These are phyloP conservation scores for Apeira syringaria DNA, from an alignment of 2,888 invertebrate genomes.

Conservation along the genomic window DNA sequence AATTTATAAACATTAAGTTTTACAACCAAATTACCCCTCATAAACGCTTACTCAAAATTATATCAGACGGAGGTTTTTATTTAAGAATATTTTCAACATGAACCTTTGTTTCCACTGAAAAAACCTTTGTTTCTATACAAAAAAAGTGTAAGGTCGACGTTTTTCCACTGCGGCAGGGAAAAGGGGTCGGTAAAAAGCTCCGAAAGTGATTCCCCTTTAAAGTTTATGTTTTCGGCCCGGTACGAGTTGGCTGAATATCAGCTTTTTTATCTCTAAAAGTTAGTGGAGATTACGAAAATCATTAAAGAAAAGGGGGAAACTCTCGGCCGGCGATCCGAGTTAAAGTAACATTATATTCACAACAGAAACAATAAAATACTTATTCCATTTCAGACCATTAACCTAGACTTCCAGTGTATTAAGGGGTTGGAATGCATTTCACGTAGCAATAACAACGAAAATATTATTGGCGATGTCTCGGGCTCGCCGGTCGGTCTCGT, in stretches of 20 bases:
- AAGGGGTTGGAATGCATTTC: slow-evolving; percentile 46
- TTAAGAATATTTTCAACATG: slow-evolving; percentile 25
- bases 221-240: slow-evolving; percentile 36
- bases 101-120: slow-evolving; percentile 30
- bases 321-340: slow-evolving; percentile 19
- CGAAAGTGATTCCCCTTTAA: slow-evolving; percentile 36
- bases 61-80: slow-evolving; percentile 20
- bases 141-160: slow-evolving; percentile 30
- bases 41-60: slow-evolving; percentile 13
- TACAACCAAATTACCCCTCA: slow-evolving; percentile 2
- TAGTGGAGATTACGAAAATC: slow-evolving; percentile 34
- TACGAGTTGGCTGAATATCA: slow-evolving; percentile 34
- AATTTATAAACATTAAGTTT: background rate
- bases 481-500: slow-evolving; percentile 54
- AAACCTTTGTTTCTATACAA: too few species aligned
- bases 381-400: slow-evolving; percentile 34
- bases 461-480: slow-evolving; percentile 62
- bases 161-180: slow-evolving; percentile 30
- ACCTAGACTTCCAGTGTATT: slow-evolving; percentile 35
- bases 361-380: slow-evolving; percentile 31
- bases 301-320: slow-evolving; percentile 30
- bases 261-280: slow-evolving; percentile 34
- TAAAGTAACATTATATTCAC: slow-evolving; percentile 28
- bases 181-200: slow-evolving; percentile 34
- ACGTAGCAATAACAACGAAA: slow-evolving; percentile 56